phyloP scores from a whole-genome alignment of 2,888 invertebrate genomes.

The Hydriomena furcata region DNA sequence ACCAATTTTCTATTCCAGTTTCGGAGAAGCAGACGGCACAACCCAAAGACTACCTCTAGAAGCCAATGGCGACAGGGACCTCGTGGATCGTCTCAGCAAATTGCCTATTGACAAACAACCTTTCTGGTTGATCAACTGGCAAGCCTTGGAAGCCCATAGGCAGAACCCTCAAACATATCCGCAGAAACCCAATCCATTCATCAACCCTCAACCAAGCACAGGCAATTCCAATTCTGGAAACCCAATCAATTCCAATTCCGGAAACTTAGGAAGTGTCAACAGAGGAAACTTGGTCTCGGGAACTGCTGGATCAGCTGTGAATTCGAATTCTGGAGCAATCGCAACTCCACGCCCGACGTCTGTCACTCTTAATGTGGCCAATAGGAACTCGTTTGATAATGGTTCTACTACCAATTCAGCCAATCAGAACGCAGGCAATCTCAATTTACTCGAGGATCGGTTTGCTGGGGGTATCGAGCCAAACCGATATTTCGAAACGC shows the following conservation, averaged over 20 bases:
- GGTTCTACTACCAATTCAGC: not conserved
- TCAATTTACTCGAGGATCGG: conserved; percentile 2
- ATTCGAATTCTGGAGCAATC: conserved; percentile 13
- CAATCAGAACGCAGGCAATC: conserved; percentile 13
- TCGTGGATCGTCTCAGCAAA: conserved; percentile 85
- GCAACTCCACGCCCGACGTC: not conserved
- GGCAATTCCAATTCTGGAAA: conserved; percentile 14
- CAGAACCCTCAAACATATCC: conserved; percentile 66
- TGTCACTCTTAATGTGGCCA: not conserved
- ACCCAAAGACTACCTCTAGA: conserved; percentile 84
- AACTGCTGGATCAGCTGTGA: conserved; percentile 5
- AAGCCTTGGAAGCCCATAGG: conserved; percentile 85
- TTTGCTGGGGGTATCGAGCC: conserved; percentile 15
- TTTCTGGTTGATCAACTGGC: conserved; percentile 89
- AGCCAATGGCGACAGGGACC: conserved; percentile 85
- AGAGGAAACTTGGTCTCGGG: not conserved
- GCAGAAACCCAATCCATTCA: conserved; percentile 59
- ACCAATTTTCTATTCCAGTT: conserved; percentile 49
- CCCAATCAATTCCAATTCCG: conserved; percentile 16
- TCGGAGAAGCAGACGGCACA: conserved; percentile 57
- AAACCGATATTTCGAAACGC: conserved; percentile 5
- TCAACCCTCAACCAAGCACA: conserved; percentile 30
- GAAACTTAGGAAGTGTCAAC: not conserved
- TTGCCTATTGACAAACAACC: conserved; percentile 87
- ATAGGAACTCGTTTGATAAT: not conserved